A percentile compares a stretch with the other conserved stretches of the same genome.
Conservation (phyloP, 2,797 vertebrate species). For the Myotis pilosus region DNA sequence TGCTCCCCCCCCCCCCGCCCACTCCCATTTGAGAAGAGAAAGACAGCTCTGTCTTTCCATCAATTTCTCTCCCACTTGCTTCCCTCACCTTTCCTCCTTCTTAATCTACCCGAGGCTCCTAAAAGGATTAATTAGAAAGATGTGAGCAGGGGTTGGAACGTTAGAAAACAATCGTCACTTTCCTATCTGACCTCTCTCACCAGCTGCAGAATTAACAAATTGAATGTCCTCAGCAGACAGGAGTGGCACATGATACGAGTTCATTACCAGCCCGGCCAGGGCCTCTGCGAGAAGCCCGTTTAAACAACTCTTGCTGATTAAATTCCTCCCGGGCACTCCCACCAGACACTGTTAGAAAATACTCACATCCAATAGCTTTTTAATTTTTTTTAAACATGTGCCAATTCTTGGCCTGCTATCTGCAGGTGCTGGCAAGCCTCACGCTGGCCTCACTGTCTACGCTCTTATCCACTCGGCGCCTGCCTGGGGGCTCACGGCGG, state of each 20-base stretch:
- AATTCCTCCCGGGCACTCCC: constrained; percentile 87
- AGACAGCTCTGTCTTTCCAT: constrained; percentile 60
- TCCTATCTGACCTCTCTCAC: constrained; percentile 88
- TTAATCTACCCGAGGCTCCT: constrained; percentile 84
- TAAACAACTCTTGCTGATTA: constrained; percentile 89
- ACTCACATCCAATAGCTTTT: constrained; percentile 83
- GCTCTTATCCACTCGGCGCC: constrained; percentile 89
- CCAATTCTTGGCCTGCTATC: constrained; percentile 88
- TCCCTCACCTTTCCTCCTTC: constrained; percentile 72
- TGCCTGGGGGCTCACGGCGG: constrained; percentile 85
- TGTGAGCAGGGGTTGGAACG: constrained; percentile 87
- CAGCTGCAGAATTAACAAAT: constrained; percentile 90
- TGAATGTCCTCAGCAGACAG: constrained; percentile 88
- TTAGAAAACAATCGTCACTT: constrained; percentile 88
- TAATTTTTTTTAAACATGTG: constrained; percentile 83
- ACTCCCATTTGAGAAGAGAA: not conserved
- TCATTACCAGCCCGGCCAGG: constrained; percentile 84
- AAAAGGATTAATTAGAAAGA: constrained; percentile 88
- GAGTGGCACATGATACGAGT: constrained; percentile 86
- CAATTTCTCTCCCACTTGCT: constrained; percentile 56
- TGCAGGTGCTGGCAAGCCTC: constrained; percentile 89
- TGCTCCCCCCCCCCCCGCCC: not conserved
- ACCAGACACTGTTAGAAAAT: constrained; percentile 87
- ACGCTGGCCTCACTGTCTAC: constrained; percentile 86
- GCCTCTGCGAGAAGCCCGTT: constrained; percentile 84